Conservation (phyloP, 2,797 vertebrate species). For the Bovichtus variegatus region DNA sequence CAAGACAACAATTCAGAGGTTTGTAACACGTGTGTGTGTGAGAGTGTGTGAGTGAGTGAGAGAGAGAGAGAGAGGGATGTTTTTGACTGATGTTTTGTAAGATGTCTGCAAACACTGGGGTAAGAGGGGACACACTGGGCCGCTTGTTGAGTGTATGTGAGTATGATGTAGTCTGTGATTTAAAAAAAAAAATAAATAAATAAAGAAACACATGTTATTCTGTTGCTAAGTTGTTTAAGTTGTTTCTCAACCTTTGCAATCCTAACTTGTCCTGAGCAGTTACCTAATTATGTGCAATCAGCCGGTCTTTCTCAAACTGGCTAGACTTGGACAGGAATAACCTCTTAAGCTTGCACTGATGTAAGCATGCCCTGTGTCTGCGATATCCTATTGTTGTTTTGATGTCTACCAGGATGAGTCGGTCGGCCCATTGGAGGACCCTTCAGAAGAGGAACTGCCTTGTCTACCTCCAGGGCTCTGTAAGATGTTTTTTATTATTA, state of each 20-base stretch:
- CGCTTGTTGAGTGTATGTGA: not conserved
- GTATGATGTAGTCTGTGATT: not conserved
- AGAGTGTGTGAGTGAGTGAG: not conserved
- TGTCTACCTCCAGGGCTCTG: slow-evolving; percentile 81
- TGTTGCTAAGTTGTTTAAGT: not conserved
- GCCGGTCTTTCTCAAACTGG: slow-evolving; percentile 12
- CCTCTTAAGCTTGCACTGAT: slow-evolving; percentile 6
- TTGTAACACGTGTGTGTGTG: slow-evolving; percentile 22
- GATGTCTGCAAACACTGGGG: slow-evolving; percentile 9
- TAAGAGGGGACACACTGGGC: not conserved
- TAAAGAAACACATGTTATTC: not conserved
- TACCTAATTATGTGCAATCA: slow-evolving; percentile 5
- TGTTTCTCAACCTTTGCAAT: not conserved
- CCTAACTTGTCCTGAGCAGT: not conserved
- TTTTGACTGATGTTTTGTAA: slow-evolving; percentile 22
- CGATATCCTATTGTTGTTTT: slow-evolving; percentile 23
- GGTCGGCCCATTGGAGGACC: slow-evolving; percentile 70
- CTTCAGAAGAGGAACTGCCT: slow-evolving; percentile 78
- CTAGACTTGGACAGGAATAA: not conserved
- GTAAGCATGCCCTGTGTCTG: slow-evolving; percentile 1
- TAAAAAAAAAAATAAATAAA: no score
- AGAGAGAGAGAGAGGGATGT: not conserved
- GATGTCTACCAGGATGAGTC: slow-evolving; percentile 79
- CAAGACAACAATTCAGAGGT: slow-evolving; percentile 85
- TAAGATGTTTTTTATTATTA: slow-evolving; percentile 65